These are phyloP conservation scores for Myotis daubentonii DNA, from an alignment of 2,797 vertebrate species.

Conservation along the genomic window DNA sequence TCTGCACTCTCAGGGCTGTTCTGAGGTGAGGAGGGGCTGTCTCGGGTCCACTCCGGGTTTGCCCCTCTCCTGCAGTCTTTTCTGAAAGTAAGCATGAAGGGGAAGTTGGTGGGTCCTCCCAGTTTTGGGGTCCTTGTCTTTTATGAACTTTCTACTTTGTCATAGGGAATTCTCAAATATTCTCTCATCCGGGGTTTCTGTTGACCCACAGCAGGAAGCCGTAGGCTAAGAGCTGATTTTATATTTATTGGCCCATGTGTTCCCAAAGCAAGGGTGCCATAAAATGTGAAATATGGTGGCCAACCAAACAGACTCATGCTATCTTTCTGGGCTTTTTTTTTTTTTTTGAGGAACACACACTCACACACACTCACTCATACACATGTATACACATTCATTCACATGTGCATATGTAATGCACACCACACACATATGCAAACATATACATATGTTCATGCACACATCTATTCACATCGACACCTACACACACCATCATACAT, in stretches of 20 bases:
- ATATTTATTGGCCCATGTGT: not conserved
- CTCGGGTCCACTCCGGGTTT: not conserved
- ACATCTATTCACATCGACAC: not conserved
- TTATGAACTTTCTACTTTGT: not conserved
- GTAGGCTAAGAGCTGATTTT: not conserved
- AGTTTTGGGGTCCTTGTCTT: not conserved
- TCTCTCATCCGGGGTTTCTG: not conserved
- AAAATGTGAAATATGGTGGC: not conserved
- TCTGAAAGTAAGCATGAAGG: not conserved
- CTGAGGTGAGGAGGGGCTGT: not conserved
- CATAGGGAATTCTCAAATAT: not conserved
- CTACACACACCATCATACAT: fast-evolving
- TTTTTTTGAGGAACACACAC: not conserved
- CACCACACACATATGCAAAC: not conserved
- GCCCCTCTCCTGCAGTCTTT: not conserved
- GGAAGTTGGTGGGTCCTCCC: not conserved
- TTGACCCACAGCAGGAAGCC: not conserved
- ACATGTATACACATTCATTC: no score
- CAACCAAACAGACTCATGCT: not conserved
- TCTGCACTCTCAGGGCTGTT: fast-evolving
- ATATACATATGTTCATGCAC: no score
- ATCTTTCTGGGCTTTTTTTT: not conserved
- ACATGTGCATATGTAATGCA: not conserved
- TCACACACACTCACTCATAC: no score
- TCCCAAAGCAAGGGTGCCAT: not conserved